These are phyloP conservation scores for Hyperoodon ampullatus DNA, from an alignment of 2,113 vertebrate species.

Conservation along the genomic window DNA sequence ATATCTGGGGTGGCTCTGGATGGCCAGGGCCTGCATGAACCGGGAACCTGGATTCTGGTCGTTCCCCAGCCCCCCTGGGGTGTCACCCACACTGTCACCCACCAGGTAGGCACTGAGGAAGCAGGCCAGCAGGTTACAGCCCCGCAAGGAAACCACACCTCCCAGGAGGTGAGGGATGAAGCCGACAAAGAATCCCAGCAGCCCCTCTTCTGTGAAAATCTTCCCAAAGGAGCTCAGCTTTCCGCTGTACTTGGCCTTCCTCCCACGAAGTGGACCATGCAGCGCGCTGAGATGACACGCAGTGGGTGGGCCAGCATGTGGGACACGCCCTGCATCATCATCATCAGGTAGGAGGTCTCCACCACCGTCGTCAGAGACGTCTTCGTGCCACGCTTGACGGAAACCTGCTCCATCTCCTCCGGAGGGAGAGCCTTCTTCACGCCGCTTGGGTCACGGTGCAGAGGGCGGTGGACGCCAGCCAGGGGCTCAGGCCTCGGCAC, in stretches of 20 bases:
- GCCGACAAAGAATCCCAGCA: slow-evolving; percentile 92
- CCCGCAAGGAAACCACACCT: slow-evolving; percentile 93
- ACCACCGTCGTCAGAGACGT: not conserved
- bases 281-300: not conserved
- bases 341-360: not conserved
- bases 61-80: slow-evolving; percentile 62
- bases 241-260: not conserved
- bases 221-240: slow-evolving; percentile 85
- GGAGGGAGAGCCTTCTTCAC: not conserved
- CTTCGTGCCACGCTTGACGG: not conserved
- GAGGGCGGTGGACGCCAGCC: not conserved
- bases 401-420: not conserved
- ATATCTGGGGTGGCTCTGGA: slow-evolving; percentile 92
- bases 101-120: slow-evolving; percentile 93
- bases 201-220: slow-evolving; percentile 92
- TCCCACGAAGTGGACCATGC: not conserved
- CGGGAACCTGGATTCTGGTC: slow-evolving; percentile 81
- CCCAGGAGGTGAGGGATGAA: slow-evolving; percentile 91
- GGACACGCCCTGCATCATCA: fast-evolving
- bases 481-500: not conserved
- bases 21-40: slow-evolving; percentile 92
- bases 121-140: slow-evolving; percentile 93
- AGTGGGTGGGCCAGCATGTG: not conserved
- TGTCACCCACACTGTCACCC: slow-evolving; percentile 91
- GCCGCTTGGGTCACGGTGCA: too few species aligned